A percentile compares a stretch with the other conserved stretches of the same genome.
Evolutionary conservation across 1,140 invertebrate species (phyloP).

Genomic region (Tribolium castaneum): DNA sequence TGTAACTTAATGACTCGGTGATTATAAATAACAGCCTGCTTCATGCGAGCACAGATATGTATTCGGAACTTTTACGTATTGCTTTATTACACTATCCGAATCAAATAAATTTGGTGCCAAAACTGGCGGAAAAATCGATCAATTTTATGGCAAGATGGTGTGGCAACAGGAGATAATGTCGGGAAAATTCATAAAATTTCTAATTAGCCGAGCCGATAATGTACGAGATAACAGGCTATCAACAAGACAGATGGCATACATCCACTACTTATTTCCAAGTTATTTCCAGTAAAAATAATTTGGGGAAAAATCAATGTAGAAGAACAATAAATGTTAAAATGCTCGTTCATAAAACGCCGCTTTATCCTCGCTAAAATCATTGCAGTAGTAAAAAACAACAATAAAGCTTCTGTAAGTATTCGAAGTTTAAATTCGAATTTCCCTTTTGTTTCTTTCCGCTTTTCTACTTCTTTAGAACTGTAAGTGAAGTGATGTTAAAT

Average conservation of each 20-base stretch:
- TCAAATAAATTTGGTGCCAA: not conserved
- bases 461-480: slow-evolving; percentile 23
- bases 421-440: slow-evolving; percentile 33
- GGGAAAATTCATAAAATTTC: not conserved
- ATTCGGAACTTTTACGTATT: not conserved
- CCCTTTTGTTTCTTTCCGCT: slow-evolving; percentile 31
- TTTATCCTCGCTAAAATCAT: slow-evolving; percentile 20
- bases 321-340: not conserved
- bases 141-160: not conserved
- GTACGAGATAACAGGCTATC: not conserved
- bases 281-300: not conserved
- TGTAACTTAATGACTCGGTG: slow-evolving; percentile 10
- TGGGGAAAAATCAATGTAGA: not conserved
- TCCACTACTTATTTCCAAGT: not conserved
- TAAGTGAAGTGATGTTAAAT: slow-evolving; percentile 20
- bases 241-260: not conserved
- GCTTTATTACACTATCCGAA: not conserved
- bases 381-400: not conserved
- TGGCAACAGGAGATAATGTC: not conserved
- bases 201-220: not conserved
- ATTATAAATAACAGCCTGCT: slow-evolving; percentile 9
- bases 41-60: not conserved
- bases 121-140: not conserved
- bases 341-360: not conserved
- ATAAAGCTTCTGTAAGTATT: slow-evolving; percentile 15